Percentiles rank a stretch among this genome's conserved stretches.
Conservation (phyloP, 2,888 invertebrate genomes). For the Ophioninae sp. region DNA sequence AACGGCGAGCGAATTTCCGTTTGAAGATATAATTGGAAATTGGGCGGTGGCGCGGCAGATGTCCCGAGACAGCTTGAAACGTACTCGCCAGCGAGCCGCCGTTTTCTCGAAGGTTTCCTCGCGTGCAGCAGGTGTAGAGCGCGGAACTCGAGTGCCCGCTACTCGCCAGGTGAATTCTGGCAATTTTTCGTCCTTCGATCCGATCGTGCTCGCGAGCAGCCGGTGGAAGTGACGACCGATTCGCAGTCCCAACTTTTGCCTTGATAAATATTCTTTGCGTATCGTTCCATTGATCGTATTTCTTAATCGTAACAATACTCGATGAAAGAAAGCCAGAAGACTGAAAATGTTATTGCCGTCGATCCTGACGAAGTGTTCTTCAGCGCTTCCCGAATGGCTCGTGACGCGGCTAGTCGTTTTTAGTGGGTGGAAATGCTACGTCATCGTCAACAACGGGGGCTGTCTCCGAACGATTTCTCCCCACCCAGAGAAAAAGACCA, state of each 20-base stretch:
- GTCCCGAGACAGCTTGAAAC: constrained; percentile 39
- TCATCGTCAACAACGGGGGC: too few relatives aligned
- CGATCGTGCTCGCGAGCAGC: constrained; percentile 6
- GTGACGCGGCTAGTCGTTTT: too few relatives aligned
- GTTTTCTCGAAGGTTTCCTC: constrained; percentile 41
- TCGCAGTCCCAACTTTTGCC: not conserved
- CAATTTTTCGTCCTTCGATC: constrained; percentile 53
- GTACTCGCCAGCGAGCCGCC: constrained; percentile 30
- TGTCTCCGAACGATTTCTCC: too few relatives aligned
- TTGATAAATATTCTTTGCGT: too few relatives aligned
- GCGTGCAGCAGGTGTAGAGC: constrained; percentile 65
- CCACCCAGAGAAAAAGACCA: too few relatives aligned
- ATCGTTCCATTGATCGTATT: too few relatives aligned
- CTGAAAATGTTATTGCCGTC: too few relatives aligned
- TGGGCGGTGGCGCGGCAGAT: constrained; percentile 47
- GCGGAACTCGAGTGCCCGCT: constrained; percentile 32
- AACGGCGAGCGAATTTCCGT: constrained; percentile 2
- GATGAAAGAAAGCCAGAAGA: too few relatives aligned
- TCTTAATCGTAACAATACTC: too few relatives aligned
- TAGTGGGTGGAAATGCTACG: too few relatives aligned
- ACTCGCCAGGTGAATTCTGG: constrained; percentile 63
- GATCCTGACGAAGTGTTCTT: too few relatives aligned
- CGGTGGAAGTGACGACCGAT: constrained; percentile 7
- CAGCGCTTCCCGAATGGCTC: too few relatives aligned
- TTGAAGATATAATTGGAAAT: constrained; percentile 24